Evolutionary conservation across 2,888 invertebrate genomes (phyloP), one percentile per base, ranked within the genome.

Genomic region (Clunio marinus): DNA sequence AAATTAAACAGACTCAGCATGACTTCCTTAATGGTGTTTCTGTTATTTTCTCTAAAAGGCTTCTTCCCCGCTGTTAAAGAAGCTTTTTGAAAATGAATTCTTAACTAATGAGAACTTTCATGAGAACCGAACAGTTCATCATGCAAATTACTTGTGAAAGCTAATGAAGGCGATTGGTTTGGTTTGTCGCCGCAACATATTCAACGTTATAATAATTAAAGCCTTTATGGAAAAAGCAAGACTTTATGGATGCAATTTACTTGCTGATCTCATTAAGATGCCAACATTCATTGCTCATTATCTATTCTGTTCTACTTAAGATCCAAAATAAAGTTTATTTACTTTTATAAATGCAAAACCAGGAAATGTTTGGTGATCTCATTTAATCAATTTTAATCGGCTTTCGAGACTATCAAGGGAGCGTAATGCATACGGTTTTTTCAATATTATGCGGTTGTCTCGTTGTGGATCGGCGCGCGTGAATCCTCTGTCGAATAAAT

Each of bases 401-500:
- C n/a, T n/a, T n/a, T n/a, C n/a, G n/a, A n/a, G n/a, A n/a, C n/a
- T n/a, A n/a, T n/a, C 41, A 41, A 5, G 10, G 10, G 2, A 5
- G 41, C 41, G 41, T 10, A n/a, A 41, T 41, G 15, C 15, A n/a
- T 41, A n/a, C 41, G 41, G n/a, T 41, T 15, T 41, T 41, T 15
- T 41, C 10, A n/a, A n/a, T 41, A 41, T 41, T n/a, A 15, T 41
- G 41, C 41, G 41, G 41, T 41, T 15, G 41, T 41, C 41, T 10
- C 10, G 41, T n/a, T 15, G n/a, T n/a, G n/a, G n/a, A 41, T 10
- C 15, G n/a, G 41, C 41, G 41, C 41, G 41, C 41, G 41, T n/a
- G 41, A 41, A 41, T 41, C 41, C 15, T 41, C 41, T 15, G 41
- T 41, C 41, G 41, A 41, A 51, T 51, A 51, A 51, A 51, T 28